phyloP scores from a whole-genome alignment of 2,888 invertebrate species.

The Amaurobius ferox region DNA sequence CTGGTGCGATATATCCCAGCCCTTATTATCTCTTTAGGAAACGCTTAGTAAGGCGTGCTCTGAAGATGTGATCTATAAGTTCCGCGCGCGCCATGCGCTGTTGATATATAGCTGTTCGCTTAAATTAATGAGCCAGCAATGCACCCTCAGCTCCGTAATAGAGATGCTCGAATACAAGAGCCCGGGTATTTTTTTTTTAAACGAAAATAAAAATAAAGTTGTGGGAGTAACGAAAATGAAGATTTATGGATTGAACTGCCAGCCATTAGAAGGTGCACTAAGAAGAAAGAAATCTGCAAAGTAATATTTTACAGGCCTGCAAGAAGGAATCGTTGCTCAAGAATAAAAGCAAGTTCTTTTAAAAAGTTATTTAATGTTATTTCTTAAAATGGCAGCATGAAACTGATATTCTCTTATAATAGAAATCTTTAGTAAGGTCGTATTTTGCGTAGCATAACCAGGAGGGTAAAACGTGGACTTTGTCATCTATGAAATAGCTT shows the following conservation, averaged over 20 bases:
- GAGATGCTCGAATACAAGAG: slow-evolving; percentile 19
- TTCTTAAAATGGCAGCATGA: too few relatives aligned
- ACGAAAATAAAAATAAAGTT: slow-evolving; percentile 6
- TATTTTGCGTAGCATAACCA: too few relatives aligned
- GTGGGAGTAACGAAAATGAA: slow-evolving; percentile 14
- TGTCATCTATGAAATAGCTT: too few relatives aligned
- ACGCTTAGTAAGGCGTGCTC: background rate
- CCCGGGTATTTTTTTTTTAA: background rate
- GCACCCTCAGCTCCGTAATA: slow-evolving; percentile 17
- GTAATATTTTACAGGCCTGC: background rate
- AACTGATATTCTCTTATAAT: too few relatives aligned
- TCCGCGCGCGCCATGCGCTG: background rate
- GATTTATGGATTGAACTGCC: slow-evolving; percentile 10
- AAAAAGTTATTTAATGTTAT: too few relatives aligned
- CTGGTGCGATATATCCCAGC: background rate
- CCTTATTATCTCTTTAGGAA: slow-evolving; percentile 5
- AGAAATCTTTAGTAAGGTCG: too few relatives aligned
- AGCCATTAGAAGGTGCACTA: background rate
- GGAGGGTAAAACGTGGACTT: too few relatives aligned
- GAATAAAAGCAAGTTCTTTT: too few relatives aligned
- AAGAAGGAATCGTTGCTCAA: background rate
- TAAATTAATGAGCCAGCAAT: slow-evolving; percentile 21
- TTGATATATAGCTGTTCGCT: slow-evolving; percentile 20
- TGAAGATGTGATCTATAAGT: background rate
- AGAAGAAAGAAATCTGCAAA: background rate